These are phyloP conservation scores for Volucella zonaria DNA, from an alignment of 2,888 invertebrate species.

Conservation along the genomic window DNA sequence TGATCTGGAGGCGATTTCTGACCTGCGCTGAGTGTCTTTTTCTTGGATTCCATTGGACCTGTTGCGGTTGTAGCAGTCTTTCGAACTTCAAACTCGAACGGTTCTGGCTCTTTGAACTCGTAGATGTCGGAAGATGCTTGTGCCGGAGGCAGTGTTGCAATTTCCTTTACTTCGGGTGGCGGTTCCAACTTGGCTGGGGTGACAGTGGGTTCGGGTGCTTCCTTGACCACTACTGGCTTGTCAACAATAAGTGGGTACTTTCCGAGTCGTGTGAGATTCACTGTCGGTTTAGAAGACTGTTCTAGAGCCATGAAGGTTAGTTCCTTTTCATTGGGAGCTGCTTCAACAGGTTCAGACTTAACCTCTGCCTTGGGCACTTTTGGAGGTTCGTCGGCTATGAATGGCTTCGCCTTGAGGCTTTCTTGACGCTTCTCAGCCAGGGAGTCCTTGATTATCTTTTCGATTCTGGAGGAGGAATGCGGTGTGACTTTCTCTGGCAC, in stretches of 20 bases:
- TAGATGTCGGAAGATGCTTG: constrained; percentile 86
- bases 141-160: constrained; percentile 56
- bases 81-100: constrained; percentile 91
- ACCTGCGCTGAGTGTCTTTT: constrained; percentile 35
- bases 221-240: constrained; percentile 48
- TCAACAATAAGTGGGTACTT: constrained; percentile 59
- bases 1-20: constrained; percentile 44
- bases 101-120: constrained; percentile 94
- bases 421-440: constrained; percentile 78
- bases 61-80: constrained; percentile 75
- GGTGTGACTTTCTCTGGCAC: constrained; percentile 75
- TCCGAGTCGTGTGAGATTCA: constrained; percentile 43
- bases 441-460: constrained; percentile 78
- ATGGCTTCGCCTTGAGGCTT: constrained; percentile 77
- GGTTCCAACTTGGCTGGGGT: constrained; percentile 57
- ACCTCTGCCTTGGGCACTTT: constrained; percentile 69
- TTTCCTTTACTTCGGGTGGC: constrained; percentile 73
- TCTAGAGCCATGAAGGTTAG: constrained; percentile 28
- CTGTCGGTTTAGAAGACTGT: constrained; percentile 49
- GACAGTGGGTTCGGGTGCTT: constrained; percentile 21
- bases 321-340: constrained; percentile 67
- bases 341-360: constrained; percentile 49
- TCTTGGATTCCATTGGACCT: constrained; percentile 67
- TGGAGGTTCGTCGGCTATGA: constrained; percentile 73
- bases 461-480: constrained; percentile 75